A percentile compares a stretch with the other conserved stretches of the same genome.
Evolutionary conservation across 2,888 invertebrate species (phyloP).

Genomic region (Peribatodes rhomboidaria): DNA sequence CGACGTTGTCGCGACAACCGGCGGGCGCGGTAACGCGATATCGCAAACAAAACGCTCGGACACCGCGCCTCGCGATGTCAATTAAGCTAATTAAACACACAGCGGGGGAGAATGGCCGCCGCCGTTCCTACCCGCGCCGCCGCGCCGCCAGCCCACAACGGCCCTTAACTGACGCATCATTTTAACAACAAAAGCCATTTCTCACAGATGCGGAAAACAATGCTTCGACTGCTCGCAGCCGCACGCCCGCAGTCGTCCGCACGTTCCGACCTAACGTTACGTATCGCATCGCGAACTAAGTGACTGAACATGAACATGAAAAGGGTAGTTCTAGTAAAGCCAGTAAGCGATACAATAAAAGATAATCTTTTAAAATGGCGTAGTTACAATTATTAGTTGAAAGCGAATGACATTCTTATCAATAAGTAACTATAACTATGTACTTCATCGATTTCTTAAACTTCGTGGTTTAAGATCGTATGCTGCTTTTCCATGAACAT

Average conservation of each 20-base stretch:
- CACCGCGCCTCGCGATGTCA: slow-evolving; percentile 85
- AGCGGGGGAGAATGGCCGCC: slow-evolving; percentile 71
- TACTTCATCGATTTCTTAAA: neutral
- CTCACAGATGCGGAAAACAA: slow-evolving; percentile 69
- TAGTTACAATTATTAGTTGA: too few species aligned
- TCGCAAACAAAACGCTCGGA: slow-evolving; percentile 84
- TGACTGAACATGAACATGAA: slow-evolving; percentile 43
- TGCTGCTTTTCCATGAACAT: too few species aligned
- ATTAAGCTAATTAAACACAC: slow-evolving; percentile 86
- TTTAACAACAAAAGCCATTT: slow-evolving; percentile 76
- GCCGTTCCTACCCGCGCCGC: slow-evolving; percentile 54
- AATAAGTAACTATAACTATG: too few species aligned
- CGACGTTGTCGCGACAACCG: slow-evolving; percentile 56
- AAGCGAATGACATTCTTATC: too few species aligned
- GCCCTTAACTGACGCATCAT: slow-evolving; percentile 76
- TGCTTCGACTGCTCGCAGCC: slow-evolving; percentile 46
- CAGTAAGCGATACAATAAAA: neutral
- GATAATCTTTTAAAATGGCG: neutral
- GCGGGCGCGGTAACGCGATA: slow-evolving; percentile 77
- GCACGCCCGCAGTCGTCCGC: slow-evolving; percentile 30
- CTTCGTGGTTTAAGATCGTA: slow-evolving; percentile 1
- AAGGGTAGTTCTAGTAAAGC: slow-evolving; percentile 15
- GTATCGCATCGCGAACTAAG: slow-evolving; percentile 53
- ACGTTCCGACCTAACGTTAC: slow-evolving; percentile 29
- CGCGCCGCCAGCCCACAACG: slow-evolving; percentile 61